phyloP scores from a whole-genome alignment of 2,888 invertebrate species.

The Acleris laterana region DNA sequence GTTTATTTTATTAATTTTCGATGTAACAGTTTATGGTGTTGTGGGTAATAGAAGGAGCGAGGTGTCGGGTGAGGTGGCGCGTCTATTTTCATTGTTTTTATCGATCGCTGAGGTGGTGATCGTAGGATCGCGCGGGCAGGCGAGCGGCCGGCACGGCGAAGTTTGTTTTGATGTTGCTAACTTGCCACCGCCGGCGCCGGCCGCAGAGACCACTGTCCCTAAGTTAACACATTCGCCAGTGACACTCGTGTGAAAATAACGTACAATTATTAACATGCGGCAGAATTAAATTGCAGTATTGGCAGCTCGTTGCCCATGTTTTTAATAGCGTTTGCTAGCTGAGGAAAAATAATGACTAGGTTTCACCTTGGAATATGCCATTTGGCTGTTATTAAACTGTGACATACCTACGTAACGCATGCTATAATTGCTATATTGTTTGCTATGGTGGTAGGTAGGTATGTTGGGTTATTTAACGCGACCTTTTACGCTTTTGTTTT shows the following conservation, averaged over 20 bases:
- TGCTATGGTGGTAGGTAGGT: too few species aligned
- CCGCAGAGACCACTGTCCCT: slow-evolving; percentile 11
- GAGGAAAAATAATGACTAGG: slow-evolving; percentile 20
- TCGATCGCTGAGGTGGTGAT: slow-evolving; percentile 73
- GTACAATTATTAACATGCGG: too few species aligned
- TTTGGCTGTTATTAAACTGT: slow-evolving; percentile 22
- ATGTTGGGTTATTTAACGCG: too few species aligned
- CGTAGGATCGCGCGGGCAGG: slow-evolving; percentile 52
- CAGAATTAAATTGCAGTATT: too few species aligned
- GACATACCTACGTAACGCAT: slow-evolving; percentile 7
- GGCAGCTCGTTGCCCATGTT: slow-evolving; percentile 8
- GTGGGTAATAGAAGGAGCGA: slow-evolving; percentile 42
- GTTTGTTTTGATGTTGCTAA: slow-evolving; percentile 68
- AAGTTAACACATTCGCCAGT: neutral
- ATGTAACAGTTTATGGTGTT: slow-evolving; percentile 39
- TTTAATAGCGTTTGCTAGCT: slow-evolving; percentile 29
- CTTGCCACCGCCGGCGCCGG: slow-evolving; percentile 42
- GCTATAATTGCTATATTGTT: too few species aligned
- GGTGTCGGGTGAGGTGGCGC: slow-evolving; percentile 47
- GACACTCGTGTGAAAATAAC: neutral
- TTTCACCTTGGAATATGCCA: slow-evolving; percentile 33
- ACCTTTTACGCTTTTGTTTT: too few species aligned
- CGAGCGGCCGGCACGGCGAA: slow-evolving; percentile 46
- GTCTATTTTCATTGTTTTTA: slow-evolving; percentile 79
- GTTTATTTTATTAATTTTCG: slow-evolving; percentile 28